Evolutionary conservation across 2,888 invertebrate genomes (phyloP).

Genomic region (Rhaphigaster nebulosa): DNA sequence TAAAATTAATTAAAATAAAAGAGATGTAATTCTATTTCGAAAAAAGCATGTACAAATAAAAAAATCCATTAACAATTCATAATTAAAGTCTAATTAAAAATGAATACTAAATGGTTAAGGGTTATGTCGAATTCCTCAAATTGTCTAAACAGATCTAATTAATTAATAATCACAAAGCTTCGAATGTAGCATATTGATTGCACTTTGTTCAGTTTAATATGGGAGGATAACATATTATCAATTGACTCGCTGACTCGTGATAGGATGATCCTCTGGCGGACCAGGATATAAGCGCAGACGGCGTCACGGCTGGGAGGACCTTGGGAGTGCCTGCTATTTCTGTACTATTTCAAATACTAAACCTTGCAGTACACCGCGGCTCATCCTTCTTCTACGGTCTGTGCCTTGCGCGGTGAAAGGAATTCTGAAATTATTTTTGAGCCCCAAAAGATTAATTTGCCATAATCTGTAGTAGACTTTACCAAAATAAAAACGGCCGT

Average conservation of each 20-base stretch:
- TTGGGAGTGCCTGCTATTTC: constrained; percentile 32
- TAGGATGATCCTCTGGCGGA: constrained; percentile 1
- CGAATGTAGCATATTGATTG: too few relatives aligned
- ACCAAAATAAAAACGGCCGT: too few relatives aligned
- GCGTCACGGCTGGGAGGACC: constrained; percentile 16
- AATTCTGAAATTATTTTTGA: not conserved
- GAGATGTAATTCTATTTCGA: too few relatives aligned
- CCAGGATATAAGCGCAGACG: constrained; percentile 24
- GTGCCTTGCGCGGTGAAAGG: not conserved
- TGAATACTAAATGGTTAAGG: too few relatives aligned
- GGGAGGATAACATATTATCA: not conserved
- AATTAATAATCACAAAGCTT: not conserved
- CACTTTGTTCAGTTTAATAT: too few relatives aligned
- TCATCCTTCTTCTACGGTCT: not conserved
- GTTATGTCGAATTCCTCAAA: too few relatives aligned
- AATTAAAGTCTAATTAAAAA: too few relatives aligned
- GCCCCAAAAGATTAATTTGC: not conserved
- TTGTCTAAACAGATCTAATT: not conserved
- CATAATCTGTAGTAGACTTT: too few relatives aligned
- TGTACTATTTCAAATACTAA: constrained; percentile 40
- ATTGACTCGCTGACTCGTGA: not conserved
- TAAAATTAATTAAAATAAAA: too few relatives aligned
- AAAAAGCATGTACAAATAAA: too few relatives aligned
- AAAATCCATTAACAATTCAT: too few relatives aligned
- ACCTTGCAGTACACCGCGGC: not conserved